Evolutionary conservation across 2,888 invertebrate species (phyloP), one percentile per base, ranked within the genome.

Genomic region (Troides aeacus): DNA sequence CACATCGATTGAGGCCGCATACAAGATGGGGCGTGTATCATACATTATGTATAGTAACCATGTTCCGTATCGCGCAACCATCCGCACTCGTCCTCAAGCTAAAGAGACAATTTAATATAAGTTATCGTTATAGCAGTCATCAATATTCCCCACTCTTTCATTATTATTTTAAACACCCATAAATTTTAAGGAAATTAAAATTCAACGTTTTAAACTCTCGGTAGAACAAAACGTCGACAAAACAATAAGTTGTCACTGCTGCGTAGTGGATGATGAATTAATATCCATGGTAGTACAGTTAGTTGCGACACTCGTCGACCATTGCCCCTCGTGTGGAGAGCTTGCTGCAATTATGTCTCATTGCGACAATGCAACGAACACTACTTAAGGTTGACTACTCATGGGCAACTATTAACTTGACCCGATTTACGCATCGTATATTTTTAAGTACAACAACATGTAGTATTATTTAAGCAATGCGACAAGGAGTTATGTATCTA

Each of bases 1-100:
- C 89, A 87, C 89, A 85, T 88, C 87, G 86, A 89, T 87, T 88
- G 89, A 88, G 89, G 89, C 81, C 88, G 87, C 88, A 88, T 89
- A 86, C 84, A 82, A 88, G 88, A 89, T 88, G 85, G 75, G 82
- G 80, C 77, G 78, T 46, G 46, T 85, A 82, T 86, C 84, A 89
- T 88, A 87, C 83, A 86, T 89, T 81, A 88, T 88, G 85, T 86
- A 88, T 86, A 82, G 78, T 74, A 78, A 77, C 79, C 76, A 77
- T 84, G 82, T 86, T 89, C 85, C 84, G 85, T 81, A 79, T 84
- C 81, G 74, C 77, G 75, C 78, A 81, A 74, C 71, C 73, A 77
- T 74, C 76, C 79, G 80, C 80, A 81, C 86, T 86, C 85, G 82
- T 76, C 73, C 76, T 72, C 76, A 73, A 65, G 69, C 71, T 65